These are phyloP conservation scores for Drosophila bocki DNA, from an alignment of 1,140 invertebrate species.

Conservation along the genomic window DNA sequence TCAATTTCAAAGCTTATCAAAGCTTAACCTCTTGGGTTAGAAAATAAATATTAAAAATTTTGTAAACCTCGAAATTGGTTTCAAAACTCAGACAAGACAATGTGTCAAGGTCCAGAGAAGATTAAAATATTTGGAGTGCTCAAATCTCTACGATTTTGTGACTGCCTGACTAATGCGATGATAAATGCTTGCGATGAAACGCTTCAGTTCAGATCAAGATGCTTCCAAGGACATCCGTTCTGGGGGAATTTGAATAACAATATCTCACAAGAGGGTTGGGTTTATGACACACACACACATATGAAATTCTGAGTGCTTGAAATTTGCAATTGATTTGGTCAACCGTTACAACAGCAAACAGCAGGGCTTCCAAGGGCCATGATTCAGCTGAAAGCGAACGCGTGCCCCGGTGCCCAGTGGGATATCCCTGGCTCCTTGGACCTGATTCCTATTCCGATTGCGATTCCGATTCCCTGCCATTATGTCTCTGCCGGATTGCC, in stretches of 20 bases:
- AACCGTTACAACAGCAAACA: conserved; percentile 72
- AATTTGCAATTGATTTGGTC: conserved; percentile 72
- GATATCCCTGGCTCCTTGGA: conserved; percentile 44
- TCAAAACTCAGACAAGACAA: neutral
- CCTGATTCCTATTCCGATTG: conserved; percentile 19
- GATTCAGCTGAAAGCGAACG: conserved; percentile 53
- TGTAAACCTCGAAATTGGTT: conserved; percentile 5
- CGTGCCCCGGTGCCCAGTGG: conserved; percentile 57
- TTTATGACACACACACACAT: conserved; percentile 6
- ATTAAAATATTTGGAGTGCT: neutral
- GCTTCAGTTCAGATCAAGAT: conserved; percentile 53
- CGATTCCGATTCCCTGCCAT: conserved; percentile 44
- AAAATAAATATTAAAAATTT: neutral
- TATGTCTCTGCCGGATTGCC: conserved; percentile 54
- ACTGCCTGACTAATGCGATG: conserved; percentile 76
- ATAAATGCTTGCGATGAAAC: conserved; percentile 80
- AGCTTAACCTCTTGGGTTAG: neutral
- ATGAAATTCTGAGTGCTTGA: conserved; percentile 39
- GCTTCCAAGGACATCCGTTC: conserved; percentile 58
- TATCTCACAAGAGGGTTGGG: conserved; percentile 30
- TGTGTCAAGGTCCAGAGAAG: neutral
- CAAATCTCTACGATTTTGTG: conserved; percentile 8
- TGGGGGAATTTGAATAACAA: conserved; percentile 74
- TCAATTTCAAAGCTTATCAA: conserved; percentile 1
- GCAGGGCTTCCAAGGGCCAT: conserved; percentile 28